These are phyloP conservation scores for Egretta garzetta DNA, from an alignment of 2,113 vertebrate species.

Conservation along the genomic window DNA sequence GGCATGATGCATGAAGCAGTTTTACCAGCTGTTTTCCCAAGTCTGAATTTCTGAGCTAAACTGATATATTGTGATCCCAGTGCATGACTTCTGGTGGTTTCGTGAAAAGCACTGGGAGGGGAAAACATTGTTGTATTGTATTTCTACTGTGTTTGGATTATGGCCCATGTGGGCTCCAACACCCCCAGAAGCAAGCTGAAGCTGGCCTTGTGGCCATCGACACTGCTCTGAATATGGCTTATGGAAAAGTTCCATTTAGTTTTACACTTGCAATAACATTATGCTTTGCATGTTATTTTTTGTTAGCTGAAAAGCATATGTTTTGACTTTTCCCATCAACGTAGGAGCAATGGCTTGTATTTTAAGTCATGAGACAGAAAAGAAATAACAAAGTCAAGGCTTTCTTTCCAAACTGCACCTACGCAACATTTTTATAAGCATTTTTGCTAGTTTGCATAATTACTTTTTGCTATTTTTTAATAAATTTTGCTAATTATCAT, in stretches of 20 bases:
- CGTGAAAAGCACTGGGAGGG: constrained; percentile 2
- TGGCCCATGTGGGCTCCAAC: constrained; percentile 23
- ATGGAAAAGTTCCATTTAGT: neutral
- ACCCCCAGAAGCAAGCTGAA: constrained; percentile 54
- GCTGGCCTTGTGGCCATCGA: constrained; percentile 49
- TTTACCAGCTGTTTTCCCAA: neutral
- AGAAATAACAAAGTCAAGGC: constrained; percentile 20
- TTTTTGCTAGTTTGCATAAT: neutral
- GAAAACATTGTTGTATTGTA: constrained; percentile 40
- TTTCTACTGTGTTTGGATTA: constrained; percentile 55
- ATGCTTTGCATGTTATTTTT: constrained; percentile 29
- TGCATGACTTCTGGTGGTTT: constrained; percentile 62
- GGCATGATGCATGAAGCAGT: neutral
- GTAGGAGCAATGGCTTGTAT: constrained; percentile 40
- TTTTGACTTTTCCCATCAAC: constrained; percentile 49
- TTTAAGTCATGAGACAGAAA: constrained; percentile 46
- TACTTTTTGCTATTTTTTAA: neutral
- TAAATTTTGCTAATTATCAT: neutral
- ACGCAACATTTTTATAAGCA: neutral
- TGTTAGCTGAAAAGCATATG: constrained; percentile 27
- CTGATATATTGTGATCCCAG: neutral
- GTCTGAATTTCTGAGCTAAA: constrained; percentile 17
- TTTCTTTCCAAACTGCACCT: constrained; percentile 10
- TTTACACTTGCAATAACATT: constrained; percentile 36
- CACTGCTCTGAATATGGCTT: constrained; percentile 37